A percentile compares a stretch with the other conserved stretches of the same genome.
Conservation (phyloP, 2,113 vertebrate species). For the Elachura formosa region DNA sequence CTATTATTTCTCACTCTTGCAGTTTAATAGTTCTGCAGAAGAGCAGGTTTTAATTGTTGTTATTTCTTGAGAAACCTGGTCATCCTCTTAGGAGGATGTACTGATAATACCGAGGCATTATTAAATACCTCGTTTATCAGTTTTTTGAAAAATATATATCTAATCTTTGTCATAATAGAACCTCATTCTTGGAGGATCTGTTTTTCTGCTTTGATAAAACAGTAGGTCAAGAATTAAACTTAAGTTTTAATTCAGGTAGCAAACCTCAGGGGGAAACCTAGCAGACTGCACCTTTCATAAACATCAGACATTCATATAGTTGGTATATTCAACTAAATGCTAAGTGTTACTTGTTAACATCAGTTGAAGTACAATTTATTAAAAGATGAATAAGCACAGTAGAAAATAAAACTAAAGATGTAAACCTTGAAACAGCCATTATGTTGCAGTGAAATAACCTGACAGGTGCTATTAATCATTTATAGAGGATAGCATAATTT, state of each 20-base stretch:
- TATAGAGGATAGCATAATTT: neutral
- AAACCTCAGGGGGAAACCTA: neutral
- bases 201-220: neutral
- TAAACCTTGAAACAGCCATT: neutral
- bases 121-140: too few species aligned
- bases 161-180: neutral
- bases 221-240: neutral
- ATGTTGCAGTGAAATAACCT: neutral
- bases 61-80: neutral
- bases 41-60: neutral
- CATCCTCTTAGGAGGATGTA: too few species aligned
- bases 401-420: neutral
- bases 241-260: neutral
- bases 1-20: neutral
- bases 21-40: neutral
- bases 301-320: neutral
- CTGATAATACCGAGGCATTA: too few species aligned
- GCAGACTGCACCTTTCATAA: neutral
- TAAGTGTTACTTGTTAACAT: neutral
- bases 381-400: neutral
- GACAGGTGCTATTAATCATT: neutral
- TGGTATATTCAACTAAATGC: neutral
- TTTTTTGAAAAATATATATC: neutral
- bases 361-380: neutral
- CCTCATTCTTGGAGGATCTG: neutral